A percentile compares a stretch with the other conserved stretches of the same genome.
These are phyloP conservation scores for Mythimna pallens DNA, from an alignment of 2,888 invertebrate species.

Conservation along the genomic window DNA sequence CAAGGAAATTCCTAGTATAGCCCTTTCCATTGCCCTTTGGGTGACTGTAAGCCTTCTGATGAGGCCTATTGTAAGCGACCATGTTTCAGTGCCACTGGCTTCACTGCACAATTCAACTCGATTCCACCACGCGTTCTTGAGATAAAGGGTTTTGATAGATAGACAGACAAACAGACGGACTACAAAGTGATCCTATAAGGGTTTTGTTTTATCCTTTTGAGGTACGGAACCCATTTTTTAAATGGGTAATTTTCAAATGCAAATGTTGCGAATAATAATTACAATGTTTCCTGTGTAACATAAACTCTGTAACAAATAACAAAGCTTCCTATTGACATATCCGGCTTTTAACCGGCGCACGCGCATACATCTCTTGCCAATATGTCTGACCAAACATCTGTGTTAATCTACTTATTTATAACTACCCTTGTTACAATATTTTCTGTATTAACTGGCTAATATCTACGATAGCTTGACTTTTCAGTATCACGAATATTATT, in stretches of 20 bases:
- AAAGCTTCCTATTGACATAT: constrained; percentile 49
- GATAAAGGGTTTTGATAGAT: no score
- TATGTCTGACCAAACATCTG: constrained; percentile 44
- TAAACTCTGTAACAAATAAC: constrained; percentile 29
- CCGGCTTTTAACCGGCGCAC: constrained; percentile 56
- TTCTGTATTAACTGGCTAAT: constrained; percentile 14
- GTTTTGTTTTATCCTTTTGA: no score
- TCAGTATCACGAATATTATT: background rate
- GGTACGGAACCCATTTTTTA: no score
- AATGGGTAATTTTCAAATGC: background rate
- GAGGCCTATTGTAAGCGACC: no score
- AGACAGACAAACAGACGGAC: no score
- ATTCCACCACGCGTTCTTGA: no score
- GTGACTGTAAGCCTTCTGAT: no score
- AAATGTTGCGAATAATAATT: constrained; percentile 8
- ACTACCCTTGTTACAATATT: constrained; percentile 35
- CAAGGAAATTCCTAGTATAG: no score
- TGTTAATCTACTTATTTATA: constrained; percentile 34
- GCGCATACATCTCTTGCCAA: constrained; percentile 47
- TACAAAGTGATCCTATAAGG: no score
- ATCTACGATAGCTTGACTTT: background rate
- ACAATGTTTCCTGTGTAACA: constrained; percentile 27
- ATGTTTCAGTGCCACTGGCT: no score
- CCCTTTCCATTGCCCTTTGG: no score
- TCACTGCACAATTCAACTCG: no score